Percentiles rank a stretch among this genome's conserved stretches.
Conservation (phyloP, 2,113 vertebrate genomes). For the Neotragus pygmaeus region DNA sequence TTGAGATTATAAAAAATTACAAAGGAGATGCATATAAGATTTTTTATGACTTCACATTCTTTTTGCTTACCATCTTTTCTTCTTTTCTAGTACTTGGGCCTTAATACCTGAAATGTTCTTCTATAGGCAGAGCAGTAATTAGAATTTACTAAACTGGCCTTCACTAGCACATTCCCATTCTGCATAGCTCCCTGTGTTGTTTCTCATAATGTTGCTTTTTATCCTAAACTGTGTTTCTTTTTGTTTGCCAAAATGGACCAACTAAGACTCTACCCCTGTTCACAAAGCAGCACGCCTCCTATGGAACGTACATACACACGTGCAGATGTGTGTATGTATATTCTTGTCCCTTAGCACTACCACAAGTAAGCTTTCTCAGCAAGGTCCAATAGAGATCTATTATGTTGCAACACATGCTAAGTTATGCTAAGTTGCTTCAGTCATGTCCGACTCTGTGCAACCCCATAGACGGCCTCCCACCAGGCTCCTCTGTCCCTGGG, state of each 20-base stretch:
- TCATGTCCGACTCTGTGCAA: too few relatives aligned
- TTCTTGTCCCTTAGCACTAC: neutral
- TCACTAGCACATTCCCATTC: neutral
- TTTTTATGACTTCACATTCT: neutral
- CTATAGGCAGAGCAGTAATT: neutral
- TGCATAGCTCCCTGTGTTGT: rapidly evolving
- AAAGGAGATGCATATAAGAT: neutral
- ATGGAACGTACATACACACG: neutral
- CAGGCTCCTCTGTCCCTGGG: too few relatives aligned
- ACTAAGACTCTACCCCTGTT: neutral
- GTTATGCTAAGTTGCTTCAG: too few relatives aligned
- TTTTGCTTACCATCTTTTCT: neutral
- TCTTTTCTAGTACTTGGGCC: neutral
- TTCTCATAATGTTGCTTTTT: neutral
- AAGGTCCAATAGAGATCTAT: neutral
- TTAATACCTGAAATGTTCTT: neutral
- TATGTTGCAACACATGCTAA: neutral
- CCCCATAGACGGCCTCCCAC: too few relatives aligned
- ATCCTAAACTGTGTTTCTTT: neutral
- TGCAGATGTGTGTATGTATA: too few relatives aligned
- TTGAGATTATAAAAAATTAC: neutral
- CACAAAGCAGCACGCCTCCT: rapidly evolving
- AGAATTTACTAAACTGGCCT: neutral
- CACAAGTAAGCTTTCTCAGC: neutral
- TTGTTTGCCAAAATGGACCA: neutral